A percentile compares a stretch with the other conserved stretches of the same genome.
Conservation (phyloP, 2,888 invertebrate species). For the Hydraecia micacea region DNA sequence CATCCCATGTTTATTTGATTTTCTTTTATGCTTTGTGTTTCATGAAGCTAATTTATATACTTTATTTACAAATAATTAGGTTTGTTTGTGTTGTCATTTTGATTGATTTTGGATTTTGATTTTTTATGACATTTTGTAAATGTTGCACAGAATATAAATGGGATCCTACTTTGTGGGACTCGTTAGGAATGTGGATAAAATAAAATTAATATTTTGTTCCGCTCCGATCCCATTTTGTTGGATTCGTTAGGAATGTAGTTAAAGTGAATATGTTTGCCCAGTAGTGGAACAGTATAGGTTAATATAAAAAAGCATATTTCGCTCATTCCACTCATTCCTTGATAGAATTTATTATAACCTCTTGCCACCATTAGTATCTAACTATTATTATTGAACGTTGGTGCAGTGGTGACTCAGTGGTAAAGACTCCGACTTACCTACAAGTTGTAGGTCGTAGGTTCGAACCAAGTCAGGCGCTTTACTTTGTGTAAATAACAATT, state of each 20-base stretch:
- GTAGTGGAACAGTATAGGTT: background rate
- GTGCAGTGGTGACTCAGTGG: background rate
- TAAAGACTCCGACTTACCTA: too few relatives aligned
- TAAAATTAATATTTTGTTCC: background rate
- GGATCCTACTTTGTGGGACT: background rate
- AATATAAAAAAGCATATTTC: background rate
- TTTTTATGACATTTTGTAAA: conserved; percentile 12
- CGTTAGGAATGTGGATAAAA: background rate
- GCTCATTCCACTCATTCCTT: background rate
- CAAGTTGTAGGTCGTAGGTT: too few relatives aligned
- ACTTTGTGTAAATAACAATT: too few relatives aligned
- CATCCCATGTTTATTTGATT: conserved; percentile 68
- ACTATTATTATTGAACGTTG: background rate
- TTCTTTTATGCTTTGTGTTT: conserved; percentile 13
- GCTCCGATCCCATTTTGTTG: background rate
- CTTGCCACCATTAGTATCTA: background rate
- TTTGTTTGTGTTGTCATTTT: conserved; percentile 5
- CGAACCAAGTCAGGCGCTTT: too few relatives aligned
- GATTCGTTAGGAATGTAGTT: background rate
- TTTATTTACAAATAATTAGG: background rate
- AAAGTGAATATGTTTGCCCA: background rate
- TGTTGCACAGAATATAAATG: conserved; percentile 18
- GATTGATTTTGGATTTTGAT: conserved; percentile 11
- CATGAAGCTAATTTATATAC: background rate
- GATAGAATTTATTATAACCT: background rate